Evolutionary conservation across 2,113 vertebrate species (phyloP), one percentile per base, ranked within the genome.

Genomic region (Girardinichthys multiradiatus): DNA sequence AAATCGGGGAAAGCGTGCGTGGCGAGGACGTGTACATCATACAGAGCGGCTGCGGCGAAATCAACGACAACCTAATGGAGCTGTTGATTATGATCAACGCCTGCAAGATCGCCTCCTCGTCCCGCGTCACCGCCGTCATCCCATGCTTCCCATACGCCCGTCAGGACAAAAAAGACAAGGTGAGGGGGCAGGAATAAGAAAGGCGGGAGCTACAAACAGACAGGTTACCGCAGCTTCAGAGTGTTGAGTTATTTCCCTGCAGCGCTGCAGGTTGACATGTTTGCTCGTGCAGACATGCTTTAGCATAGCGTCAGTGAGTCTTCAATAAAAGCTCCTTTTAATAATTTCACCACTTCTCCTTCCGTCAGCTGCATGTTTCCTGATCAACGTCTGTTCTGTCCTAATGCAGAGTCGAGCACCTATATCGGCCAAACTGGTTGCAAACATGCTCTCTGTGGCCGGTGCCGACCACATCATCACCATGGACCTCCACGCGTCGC

Each of bases 381-480:
- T 19, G 42, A 19, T 45, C 42, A 1, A 6, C 42, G 17, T 27
- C 6, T 29, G 29, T 26, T 4, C 90, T 54, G 70, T 88, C 33
- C 76, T 3, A 24, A 3, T 60, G 12, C 86, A 98, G 97, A 98
- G 97, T 59, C 96, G 97, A 35, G 97, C 97, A 26, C 97, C 97
- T 3, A 99, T 99, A 89, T 99, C 97, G 21, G 97, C 97, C 48
- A 99, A 99, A 75, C 96, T 99, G 79, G 97, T 98, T 90, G 97
- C 97, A 59, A 98, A 98, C 82, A 98, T 98, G 97, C 85, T 98
- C 33, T 98, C 96, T 0, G 97, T 98, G 59, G 97, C 97, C 1
- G 97, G 97, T 9, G 97, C 97, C 0, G 97, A 99, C 88, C 97
- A 99, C 90, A 98, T 99, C 86, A 99, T 99, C 92, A 99, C 97